phyloP scores from a whole-genome alignment of 1,140 invertebrate genomes.

The Drosophila paulistorum region DNA sequence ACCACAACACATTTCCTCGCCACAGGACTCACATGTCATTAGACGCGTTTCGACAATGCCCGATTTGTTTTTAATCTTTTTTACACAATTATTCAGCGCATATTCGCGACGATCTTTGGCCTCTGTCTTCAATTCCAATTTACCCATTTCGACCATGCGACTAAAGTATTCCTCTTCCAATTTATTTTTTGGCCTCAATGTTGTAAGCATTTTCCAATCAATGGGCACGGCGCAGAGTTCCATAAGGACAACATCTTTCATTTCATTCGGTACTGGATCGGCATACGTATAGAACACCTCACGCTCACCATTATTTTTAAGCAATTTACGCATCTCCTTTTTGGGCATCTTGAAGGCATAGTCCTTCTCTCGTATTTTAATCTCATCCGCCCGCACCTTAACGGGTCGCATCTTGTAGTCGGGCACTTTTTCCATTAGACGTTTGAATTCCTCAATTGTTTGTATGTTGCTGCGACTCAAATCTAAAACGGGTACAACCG shows the following conservation, averaged over 20 bases:
- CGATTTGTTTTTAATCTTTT: slow-evolving; percentile 90
- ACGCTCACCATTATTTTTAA: slow-evolving; percentile 69
- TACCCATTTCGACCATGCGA: slow-evolving; percentile 91
- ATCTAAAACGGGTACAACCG: slow-evolving; percentile 91
- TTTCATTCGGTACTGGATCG: slow-evolving; percentile 92
- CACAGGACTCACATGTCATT: slow-evolving; percentile 90
- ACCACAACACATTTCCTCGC: slow-evolving; percentile 93
- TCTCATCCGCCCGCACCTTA: slow-evolving; percentile 88
- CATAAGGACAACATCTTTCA: slow-evolving; percentile 87
- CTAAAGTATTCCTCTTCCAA: slow-evolving; percentile 95
- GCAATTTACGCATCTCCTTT: slow-evolving; percentile 72
- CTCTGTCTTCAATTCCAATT: slow-evolving; percentile 88
- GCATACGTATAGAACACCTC: slow-evolving; percentile 85
- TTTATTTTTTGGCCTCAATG: slow-evolving; percentile 90
- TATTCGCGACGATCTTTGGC: slow-evolving; percentile 87
- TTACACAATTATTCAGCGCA: slow-evolving; percentile 86
- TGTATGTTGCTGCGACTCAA: slow-evolving; percentile 90
- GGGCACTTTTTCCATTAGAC: slow-evolving; percentile 92
- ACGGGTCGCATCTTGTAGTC: slow-evolving; percentile 95
- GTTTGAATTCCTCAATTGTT: slow-evolving; percentile 91
- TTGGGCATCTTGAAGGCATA: slow-evolving; percentile 84
- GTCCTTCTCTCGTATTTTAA: slow-evolving; percentile 87
- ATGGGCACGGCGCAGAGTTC: slow-evolving; percentile 94
- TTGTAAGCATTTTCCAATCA: slow-evolving; percentile 96
- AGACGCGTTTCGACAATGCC: slow-evolving; percentile 90